Conservation (phyloP, 2,888 invertebrate species). For the Neoascia interrupta region DNA sequence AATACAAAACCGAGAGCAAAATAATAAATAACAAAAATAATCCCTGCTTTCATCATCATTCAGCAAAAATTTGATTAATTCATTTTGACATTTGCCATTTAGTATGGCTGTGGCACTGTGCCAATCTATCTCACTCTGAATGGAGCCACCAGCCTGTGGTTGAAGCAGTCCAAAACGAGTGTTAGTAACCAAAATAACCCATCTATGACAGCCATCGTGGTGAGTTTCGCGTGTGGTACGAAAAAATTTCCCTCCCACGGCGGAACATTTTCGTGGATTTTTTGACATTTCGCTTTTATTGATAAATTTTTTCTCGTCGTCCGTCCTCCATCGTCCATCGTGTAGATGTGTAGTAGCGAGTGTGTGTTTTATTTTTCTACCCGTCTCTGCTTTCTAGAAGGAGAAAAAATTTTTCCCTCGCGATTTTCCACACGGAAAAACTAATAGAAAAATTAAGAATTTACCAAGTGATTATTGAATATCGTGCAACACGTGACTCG, state of each 20-base stretch:
- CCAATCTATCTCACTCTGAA: slow-evolving; percentile 3
- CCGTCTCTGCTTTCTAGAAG: slow-evolving; percentile 48
- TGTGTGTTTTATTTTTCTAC: slow-evolving; percentile 52
- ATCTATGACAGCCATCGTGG: slow-evolving; percentile 39
- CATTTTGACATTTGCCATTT: slow-evolving; percentile 41
- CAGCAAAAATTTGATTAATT: slow-evolving; percentile 29
- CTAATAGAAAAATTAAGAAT: slow-evolving; percentile 36
- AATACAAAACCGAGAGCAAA: too few relatives aligned
- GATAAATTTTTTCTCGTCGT: slow-evolving; percentile 50
- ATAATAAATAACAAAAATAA: slow-evolving; percentile 35
- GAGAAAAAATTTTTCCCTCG: slow-evolving; percentile 66
- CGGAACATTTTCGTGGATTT: slow-evolving; percentile 12
- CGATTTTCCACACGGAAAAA: slow-evolving; percentile 53
- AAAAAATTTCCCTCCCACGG: slow-evolving; percentile 27
- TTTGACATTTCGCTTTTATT: slow-evolving; percentile 58
- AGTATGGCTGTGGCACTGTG: too few relatives aligned
- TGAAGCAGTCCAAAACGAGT: slow-evolving; percentile 5
- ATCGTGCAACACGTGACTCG: slow-evolving; percentile 67
- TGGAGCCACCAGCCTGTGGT: neutral
- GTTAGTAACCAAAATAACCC: neutral
- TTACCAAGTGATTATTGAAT: slow-evolving; percentile 39
- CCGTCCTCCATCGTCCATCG: neutral
- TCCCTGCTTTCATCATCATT: slow-evolving; percentile 47
- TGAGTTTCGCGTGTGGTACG: slow-evolving; percentile 25
- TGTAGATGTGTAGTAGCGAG: too few relatives aligned